Base-by-base conservation (phyloP, 2,113 vertebrate genomes). In the Oncorhynchus keta region DNA sequence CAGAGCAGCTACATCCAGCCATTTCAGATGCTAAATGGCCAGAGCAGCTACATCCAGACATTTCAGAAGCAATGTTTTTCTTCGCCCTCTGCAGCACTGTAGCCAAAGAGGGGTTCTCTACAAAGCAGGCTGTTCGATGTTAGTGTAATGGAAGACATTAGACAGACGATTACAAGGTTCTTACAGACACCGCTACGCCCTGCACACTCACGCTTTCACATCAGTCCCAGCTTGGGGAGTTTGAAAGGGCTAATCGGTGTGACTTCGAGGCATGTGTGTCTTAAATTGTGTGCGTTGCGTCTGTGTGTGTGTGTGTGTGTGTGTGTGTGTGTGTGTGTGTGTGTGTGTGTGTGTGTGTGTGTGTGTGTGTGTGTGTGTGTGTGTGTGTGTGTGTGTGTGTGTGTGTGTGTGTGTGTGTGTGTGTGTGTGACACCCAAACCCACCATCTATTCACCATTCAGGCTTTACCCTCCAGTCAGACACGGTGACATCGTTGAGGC, bases 71-170 rank as follows among this genome's bases (percentile, higher is more conserved):
- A 11, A 3, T 9, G 39, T 45, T 12, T 45, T 12, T 45, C 39
- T 45, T 45, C 39, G 11, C 77, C 76, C 84, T 84, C 74, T 70
- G 68, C 73, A 80, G 75, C 77, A 78, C 80, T 71, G 81, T 78
- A 79, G 77, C 64, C 24, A 77, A 57, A 81, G 67, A 22, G 39
- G 1, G 76, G 78, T 84, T 80, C 78, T 84, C 74, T 30, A 18
- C 67, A 39, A 32, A 35, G 20, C 32, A 68, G 32, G 18, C 67
- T 32, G 16, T 20, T 16, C 67, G n/a, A 14, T 68, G 28, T 82
- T 2, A 20, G 72, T 75, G 86, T 88, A 89, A 91, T 89, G 83
- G 84, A 85, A 83, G 85, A 88, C 89, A 90, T 87, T 87, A 90
- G 78, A 89, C 84, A 83, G 87, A 83, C 79, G 64, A 90, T 91